Evolutionary conservation across 2,113 vertebrate species (phyloP), one percentile per base, ranked within the genome.

Genomic region (Tachycineta bicolor): DNA sequence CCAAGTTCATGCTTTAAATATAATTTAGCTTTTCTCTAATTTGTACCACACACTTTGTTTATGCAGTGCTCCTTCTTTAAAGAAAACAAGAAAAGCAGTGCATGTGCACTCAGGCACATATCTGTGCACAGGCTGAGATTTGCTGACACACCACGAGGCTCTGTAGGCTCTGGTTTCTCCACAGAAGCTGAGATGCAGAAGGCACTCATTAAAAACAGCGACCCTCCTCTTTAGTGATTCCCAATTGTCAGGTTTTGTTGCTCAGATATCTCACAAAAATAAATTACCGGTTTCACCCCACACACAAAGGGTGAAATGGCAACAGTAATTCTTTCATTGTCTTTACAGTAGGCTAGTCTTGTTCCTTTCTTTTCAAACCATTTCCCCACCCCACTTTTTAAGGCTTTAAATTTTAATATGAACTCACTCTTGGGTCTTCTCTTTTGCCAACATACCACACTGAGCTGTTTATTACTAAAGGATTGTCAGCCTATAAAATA

Each of bases 321-420:
- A 97, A 96, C 26, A 84, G 65, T 82, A 95, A 93, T 92, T 88
- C 68, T 96, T 93, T n/a, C 9, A 2, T 53, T 83, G 65, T 90
- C 89, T 93, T 94, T 60, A 87, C 89, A 81, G 50, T 20, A 39
- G n/a, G 39, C 55, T 78, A 78, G 73, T 89, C 87, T 74, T 78
- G 70, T 60, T 96, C 29, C 31, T 41, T 96, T 80, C 29, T 62
- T 87, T 95, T 93, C 62, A 89, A 80, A 87, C 24, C 58, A 85
- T 93, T 96, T 79, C 26, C 49, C 31, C 64, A 64, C 50, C 94
- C 34, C 60, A 28, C 52, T 93, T 95, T 83, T 91, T 89, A 92
- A 91, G n/a, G 58, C n/a, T 97, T 97, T 97, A 89, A 92, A 94
- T 94, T 97, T 97, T 97, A 95, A 94, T 78, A 67, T 79, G 49